Evolutionary conservation across 2,888 invertebrate species (phyloP).

Genomic region (Cepaea hortensis): DNA sequence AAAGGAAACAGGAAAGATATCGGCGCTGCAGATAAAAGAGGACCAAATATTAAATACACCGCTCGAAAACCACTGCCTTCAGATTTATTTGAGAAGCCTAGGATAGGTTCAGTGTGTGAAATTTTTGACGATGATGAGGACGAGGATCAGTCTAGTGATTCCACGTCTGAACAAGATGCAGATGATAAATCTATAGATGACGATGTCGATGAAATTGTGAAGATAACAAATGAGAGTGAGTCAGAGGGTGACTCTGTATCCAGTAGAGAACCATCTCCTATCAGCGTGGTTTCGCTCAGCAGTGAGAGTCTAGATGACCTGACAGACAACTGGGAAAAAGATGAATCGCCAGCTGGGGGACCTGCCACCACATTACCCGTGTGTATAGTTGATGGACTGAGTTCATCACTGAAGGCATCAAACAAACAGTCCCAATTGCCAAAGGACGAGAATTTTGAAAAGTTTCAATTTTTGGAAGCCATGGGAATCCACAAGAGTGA

Average conservation of each 20-base stretch:
- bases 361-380: background rate
- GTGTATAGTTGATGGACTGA: too few relatives aligned
- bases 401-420: background rate
- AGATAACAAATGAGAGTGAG: slow-evolving; percentile 31
- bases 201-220: slow-evolving; percentile 39
- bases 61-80: slow-evolving; percentile 1
- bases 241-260: slow-evolving; percentile 13
- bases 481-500: background rate
- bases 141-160: slow-evolving; percentile 31
- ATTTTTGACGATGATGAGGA: slow-evolving; percentile 6
- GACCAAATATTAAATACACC: slow-evolving; percentile 27
- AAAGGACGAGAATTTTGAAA: background rate
- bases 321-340: background rate
- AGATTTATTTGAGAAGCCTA: background rate
- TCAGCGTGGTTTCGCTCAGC: slow-evolving; percentile 32
- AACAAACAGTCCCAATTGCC: background rate
- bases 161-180: slow-evolving; percentile 18
- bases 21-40: background rate
- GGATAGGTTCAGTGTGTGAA: background rate
- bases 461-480: background rate
- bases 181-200: slow-evolving; percentile 41
- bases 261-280: slow-evolving; percentile 2
- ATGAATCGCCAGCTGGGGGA: background rate
- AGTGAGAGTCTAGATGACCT: background rate
- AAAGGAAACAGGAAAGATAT: background rate